A percentile compares a stretch with the other conserved stretches of the same genome.
Conservation (phyloP, 2,113 vertebrate genomes). For the Dissostichus mawsoni region DNA sequence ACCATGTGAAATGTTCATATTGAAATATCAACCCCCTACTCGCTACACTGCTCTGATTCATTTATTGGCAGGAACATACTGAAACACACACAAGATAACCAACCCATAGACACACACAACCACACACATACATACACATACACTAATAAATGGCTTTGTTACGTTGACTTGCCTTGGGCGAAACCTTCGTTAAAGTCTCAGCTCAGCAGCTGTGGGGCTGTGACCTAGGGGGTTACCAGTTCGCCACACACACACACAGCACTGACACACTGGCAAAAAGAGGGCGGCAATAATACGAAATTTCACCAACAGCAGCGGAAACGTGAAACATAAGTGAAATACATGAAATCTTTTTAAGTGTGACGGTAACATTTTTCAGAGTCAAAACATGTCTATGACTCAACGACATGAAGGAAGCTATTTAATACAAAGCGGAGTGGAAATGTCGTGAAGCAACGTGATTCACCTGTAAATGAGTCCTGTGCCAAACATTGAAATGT, state of each 20-base stretch:
- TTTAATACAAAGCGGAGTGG: background rate
- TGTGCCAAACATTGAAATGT: background rate
- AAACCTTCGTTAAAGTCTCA: slow-evolving; percentile 53
- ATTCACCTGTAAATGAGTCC: slow-evolving; percentile 8
- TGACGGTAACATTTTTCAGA: background rate
- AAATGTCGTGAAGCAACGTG: background rate
- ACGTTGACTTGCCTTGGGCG: slow-evolving; percentile 27
- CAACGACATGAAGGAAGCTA: background rate
- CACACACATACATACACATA: slow-evolving; percentile 30
- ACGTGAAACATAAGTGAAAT: slow-evolving; percentile 20
- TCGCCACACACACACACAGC: background rate
- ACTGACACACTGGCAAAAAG: slow-evolving; percentile 1
- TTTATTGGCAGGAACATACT: slow-evolving; percentile 26
- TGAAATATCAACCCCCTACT: slow-evolving; percentile 45
- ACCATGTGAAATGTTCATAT: slow-evolving; percentile 58
- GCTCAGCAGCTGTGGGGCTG: slow-evolving; percentile 17
- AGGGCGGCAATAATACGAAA: background rate
- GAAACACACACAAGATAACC: background rate
- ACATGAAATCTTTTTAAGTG: slow-evolving; percentile 32
- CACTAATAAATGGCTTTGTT: slow-evolving; percentile 35
- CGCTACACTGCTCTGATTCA: slow-evolving; percentile 27
- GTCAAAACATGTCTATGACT: slow-evolving; percentile 6
- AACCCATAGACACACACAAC: slow-evolving; percentile 22
- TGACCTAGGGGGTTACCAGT: slow-evolving; percentile 10
- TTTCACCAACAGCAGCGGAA: background rate